Evolutionary conservation across 2,113 vertebrate genomes (phyloP), one percentile per base, ranked within the genome.

Genomic region (Phrynocephalus versicolor): DNA sequence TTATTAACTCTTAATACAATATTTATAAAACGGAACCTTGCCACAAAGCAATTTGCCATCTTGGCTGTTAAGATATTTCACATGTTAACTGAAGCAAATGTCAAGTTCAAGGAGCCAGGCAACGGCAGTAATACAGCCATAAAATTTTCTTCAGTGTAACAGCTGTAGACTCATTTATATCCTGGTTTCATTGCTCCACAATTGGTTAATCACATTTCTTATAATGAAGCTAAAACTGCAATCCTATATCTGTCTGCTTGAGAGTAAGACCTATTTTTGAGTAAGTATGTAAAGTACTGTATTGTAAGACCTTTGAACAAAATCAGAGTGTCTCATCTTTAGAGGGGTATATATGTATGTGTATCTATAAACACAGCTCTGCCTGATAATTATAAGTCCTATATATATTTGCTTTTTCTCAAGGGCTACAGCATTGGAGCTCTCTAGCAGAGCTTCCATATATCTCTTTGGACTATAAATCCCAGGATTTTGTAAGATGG

Each of bases 171-270:
- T 82, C 73, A 6, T 64, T 81, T 91, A 62, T 27, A 81, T 64
- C 9, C 69, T 87, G 37, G 80, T 90, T 85, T 88, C 60, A 77
- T 1, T 76, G 35, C 69, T 90, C 83, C 87, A 77, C 73, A 84
- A 84, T 65, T 81, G 83, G 84, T 83, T 94, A 92, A 89, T 90
- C 35, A 88, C 91, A 91, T 91, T 91, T 79, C 41, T 84, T 88
- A 90, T 88, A 92, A 91, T 92, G 93, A 95, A 95, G 89, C 70
- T 90, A 89, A 65, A 58, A 19, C 27, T 41, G 2, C 7, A 4
- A 39, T n/a, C 18, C 39, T 39, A 21, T 80, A 65, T 23, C 25
- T 64, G 27, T 2, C n/a, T n/a, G n/a, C n/a, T n/a, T n/a, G n/a
- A 6, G 45, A 39, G 25, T 79, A 79, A 39, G 62, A 65, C 60